phyloP scores from a whole-genome alignment of 2,113 vertebrate genomes.

The Sialia sialis region DNA sequence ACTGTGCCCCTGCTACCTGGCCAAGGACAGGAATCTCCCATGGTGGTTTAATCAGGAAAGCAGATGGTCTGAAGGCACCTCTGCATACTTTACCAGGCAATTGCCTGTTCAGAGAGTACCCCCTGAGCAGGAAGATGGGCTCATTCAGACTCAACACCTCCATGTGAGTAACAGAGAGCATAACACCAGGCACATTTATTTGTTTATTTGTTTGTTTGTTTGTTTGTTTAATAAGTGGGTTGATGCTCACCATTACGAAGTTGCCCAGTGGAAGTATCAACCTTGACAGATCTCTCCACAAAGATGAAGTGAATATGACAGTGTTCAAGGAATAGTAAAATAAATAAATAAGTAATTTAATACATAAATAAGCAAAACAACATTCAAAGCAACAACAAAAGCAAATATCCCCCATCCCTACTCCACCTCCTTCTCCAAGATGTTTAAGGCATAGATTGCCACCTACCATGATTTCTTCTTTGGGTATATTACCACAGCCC shows the following conservation, averaged over 20 bases:
- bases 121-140: neutral
- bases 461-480: neutral
- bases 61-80: neutral
- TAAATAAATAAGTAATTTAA: neutral
- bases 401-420: fast-evolving
- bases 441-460: neutral
- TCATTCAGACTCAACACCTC: neutral
- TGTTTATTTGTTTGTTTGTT: neutral
- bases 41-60: fast-evolving
- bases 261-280: neutral
- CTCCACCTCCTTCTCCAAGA: neutral
- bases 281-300: neutral
- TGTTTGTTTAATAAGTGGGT: neutral
- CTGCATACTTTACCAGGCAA: neutral
- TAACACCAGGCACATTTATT: neutral
- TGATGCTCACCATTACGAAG: neutral
- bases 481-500: neutral
- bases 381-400: neutral
- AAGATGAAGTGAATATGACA: neutral
- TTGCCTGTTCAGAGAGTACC: neutral
- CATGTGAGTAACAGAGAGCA: neutral
- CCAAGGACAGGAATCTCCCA: neutral
- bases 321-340: neutral
- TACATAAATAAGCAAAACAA: neutral
- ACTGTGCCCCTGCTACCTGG: neutral